phyloP scores from a whole-genome alignment of 1,140 invertebrate species.

The Ceratosolen solmsi region DNA sequence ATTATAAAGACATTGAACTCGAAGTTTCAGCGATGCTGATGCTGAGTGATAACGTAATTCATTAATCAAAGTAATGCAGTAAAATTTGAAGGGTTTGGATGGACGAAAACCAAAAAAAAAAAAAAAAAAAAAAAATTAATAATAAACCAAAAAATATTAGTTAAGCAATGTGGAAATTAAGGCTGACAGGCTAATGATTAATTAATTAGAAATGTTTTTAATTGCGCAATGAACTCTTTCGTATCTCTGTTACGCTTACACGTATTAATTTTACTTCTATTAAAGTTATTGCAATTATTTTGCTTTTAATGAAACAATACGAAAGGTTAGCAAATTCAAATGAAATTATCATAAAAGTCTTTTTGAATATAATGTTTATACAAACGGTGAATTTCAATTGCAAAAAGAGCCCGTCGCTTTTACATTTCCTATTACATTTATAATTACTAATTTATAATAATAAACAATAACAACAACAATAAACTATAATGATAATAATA shows the following conservation, averaged over 20 bases:
- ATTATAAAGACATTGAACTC: too few relatives aligned
- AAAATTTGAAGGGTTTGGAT: too few relatives aligned
- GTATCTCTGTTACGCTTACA: conserved; percentile 35
- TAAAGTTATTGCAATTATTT: conserved; percentile 45
- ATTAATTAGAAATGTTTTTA: conserved; percentile 40
- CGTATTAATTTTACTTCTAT: conserved; percentile 33
- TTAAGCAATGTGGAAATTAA: neutral
- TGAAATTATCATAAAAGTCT: conserved; percentile 29
- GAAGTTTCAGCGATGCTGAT: too few relatives aligned
- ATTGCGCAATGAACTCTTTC: conserved; percentile 20
- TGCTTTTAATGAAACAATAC: conserved; percentile 31
- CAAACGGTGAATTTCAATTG: conserved; percentile 1
- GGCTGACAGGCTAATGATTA: neutral
- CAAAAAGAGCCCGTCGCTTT: conserved; percentile 52
- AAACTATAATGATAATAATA: too few relatives aligned
- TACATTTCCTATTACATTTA: neutral
- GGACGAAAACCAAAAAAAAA: too few relatives aligned
- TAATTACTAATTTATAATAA: neutral
- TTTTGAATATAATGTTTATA: conserved; percentile 21
- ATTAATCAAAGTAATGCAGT: too few relatives aligned
- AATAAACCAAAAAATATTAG: too few relatives aligned
- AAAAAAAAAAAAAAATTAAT: too few relatives aligned
- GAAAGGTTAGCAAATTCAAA: conserved; percentile 18
- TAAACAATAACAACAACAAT: too few relatives aligned
- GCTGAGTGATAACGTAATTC: too few relatives aligned